Evolutionary conservation across 2,797 vertebrate species (phyloP).

Genomic region (Erithacus rubecula): DNA sequence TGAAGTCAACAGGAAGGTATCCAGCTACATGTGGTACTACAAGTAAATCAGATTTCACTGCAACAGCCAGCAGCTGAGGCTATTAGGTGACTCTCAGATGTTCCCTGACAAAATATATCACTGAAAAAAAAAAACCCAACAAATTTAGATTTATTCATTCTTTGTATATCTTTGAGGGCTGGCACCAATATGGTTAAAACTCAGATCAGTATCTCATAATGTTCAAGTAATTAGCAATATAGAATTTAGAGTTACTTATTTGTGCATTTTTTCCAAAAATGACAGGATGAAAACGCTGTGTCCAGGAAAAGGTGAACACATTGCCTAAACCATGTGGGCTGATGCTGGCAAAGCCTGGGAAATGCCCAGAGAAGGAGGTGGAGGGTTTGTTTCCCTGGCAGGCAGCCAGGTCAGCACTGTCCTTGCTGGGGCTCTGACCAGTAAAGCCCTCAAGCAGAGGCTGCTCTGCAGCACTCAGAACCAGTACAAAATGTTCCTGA

Average conservation of each 20-base stretch:
- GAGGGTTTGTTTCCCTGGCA: background rate
- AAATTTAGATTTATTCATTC: background rate
- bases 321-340: background rate
- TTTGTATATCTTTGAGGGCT: background rate
- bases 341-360: background rate
- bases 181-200: background rate
- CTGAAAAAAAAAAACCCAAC: background rate
- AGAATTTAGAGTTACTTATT: background rate
- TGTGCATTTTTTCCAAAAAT: background rate
- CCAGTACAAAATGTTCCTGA: fast-evolving
- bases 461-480: background rate
- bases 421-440: background rate
- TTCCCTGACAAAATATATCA: background rate
- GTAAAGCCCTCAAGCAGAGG: background rate
- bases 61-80: background rate
- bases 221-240: background rate
- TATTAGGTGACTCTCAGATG: background rate
- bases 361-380: fast-evolving
- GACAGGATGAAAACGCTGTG: background rate
- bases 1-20: conserved; percentile 53
- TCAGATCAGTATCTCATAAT: background rate
- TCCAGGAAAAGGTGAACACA: background rate
- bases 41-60: conserved; percentile 42
- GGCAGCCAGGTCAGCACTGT: background rate
- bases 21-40: background rate